Percentiles rank a stretch among this genome's conserved stretches.
These are phyloP conservation scores for Neotoxoptera formosana DNA, from an alignment of 1,140 invertebrate species.

Conservation along the genomic window DNA sequence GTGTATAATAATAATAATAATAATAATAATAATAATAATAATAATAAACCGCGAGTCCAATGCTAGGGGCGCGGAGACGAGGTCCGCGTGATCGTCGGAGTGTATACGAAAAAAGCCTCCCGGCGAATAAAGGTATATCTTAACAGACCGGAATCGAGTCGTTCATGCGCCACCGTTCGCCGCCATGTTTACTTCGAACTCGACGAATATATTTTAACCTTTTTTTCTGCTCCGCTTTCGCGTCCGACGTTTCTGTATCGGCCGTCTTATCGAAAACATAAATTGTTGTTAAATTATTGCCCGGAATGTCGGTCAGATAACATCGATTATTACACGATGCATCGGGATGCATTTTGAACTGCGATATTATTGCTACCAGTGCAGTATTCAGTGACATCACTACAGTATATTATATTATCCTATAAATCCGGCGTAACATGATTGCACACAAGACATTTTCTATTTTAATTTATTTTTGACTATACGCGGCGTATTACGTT, in stretches of 20 bases:
- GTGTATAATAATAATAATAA: background rate
- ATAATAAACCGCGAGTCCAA: background rate
- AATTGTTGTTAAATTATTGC: background rate
- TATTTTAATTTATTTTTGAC: too few species aligned
- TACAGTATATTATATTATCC: too few species aligned
- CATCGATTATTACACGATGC: background rate
- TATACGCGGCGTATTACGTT: too few species aligned
- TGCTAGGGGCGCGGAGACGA: background rate
- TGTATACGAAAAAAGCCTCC: constrained; percentile 4
- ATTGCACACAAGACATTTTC: too few species aligned
- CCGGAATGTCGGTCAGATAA: background rate
- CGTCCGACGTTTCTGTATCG: background rate
- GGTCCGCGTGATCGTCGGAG: background rate
- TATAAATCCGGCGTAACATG: too few species aligned
- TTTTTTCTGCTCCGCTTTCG: background rate
- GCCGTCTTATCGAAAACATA: background rate
- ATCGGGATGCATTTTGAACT: too few species aligned
- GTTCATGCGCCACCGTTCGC: constrained; percentile 9
- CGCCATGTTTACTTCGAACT: background rate
- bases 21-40: background rate
- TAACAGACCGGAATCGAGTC: background rate
- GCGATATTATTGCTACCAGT: too few species aligned
- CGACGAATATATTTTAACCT: background rate
- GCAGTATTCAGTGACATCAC: too few species aligned
- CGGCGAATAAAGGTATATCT: background rate